Conservation (phyloP, 2,888 invertebrate species). For the Nowickia ferox region DNA sequence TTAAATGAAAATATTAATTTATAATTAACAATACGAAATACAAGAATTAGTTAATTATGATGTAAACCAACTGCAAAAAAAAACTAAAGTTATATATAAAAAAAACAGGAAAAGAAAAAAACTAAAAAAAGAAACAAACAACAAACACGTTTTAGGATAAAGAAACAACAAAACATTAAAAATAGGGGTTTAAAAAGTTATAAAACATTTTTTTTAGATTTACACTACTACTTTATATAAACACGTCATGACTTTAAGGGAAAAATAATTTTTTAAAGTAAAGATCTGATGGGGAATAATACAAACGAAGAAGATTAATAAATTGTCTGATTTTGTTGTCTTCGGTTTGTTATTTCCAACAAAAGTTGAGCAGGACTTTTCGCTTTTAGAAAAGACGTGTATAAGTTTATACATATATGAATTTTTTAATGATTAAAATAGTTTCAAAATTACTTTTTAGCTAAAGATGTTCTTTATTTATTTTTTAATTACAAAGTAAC, state of each 20-base stretch:
- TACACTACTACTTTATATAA: constrained; percentile 67
- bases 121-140: constrained; percentile 66
- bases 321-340: constrained; percentile 42
- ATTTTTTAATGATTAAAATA: constrained; percentile 69
- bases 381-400: constrained; percentile 60
- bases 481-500: constrained; percentile 66
- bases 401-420: constrained; percentile 70
- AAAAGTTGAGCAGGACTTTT: constrained; percentile 34
- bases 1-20: constrained; percentile 62
- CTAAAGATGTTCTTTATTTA: constrained; percentile 69
- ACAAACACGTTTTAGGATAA: constrained; percentile 69
- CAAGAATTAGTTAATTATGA: constrained; percentile 73
- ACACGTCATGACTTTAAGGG: constrained; percentile 57
- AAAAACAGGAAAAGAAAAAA: constrained; percentile 63
- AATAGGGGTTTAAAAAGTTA: constrained; percentile 70
- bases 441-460: constrained; percentile 71
- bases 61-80: constrained; percentile 75
- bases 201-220: constrained; percentile 66
- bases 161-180: constrained; percentile 62
- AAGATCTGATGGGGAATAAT: constrained; percentile 16
- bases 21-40: constrained; percentile 68
- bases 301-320: constrained; percentile 65
- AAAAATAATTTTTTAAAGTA: constrained; percentile 22
- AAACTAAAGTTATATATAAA: constrained; percentile 73
- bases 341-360: constrained; percentile 53